Conservation (phyloP, 1,140 invertebrate genomes). For the Zaprionus africanus region DNA sequence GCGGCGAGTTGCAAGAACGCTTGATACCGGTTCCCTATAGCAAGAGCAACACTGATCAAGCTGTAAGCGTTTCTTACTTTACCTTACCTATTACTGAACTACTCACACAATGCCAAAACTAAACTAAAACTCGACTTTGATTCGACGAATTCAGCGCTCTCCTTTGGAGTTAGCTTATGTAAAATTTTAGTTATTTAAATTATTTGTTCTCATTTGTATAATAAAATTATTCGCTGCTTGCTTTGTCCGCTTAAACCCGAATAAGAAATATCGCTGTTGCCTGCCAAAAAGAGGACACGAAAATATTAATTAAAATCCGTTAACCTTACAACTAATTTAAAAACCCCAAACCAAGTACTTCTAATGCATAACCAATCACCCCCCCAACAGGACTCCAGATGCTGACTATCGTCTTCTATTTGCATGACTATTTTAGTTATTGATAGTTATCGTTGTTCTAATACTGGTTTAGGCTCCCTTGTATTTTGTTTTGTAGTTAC, state of each 20-base stretch:
- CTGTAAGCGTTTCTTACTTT: conserved; percentile 91
- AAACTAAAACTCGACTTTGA: background rate
- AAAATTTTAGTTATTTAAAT: background rate
- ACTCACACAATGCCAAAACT: conserved; percentile 25
- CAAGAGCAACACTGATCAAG: conserved; percentile 99
- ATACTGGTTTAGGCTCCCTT: background rate
- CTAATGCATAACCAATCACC: background rate
- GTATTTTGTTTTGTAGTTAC: background rate
- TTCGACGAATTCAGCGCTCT: background rate
- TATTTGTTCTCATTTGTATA: background rate
- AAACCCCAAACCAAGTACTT: background rate
- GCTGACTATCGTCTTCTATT: background rate
- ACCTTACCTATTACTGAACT: conserved; percentile 34
- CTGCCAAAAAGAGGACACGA: background rate
- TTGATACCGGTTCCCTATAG: conserved; percentile 99
- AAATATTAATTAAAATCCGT: background rate
- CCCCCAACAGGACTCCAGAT: background rate
- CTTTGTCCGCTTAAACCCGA: background rate
- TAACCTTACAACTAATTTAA: background rate
- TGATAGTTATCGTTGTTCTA: no score
- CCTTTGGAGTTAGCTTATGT: background rate
- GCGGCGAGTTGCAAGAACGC: conserved; percentile 99
- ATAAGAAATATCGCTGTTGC: background rate
- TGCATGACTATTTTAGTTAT: background rate
- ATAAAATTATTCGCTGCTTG: background rate